Evolutionary conservation across 2,113 vertebrate species (phyloP).

Genomic region (Dendropsophus ebraccatus): DNA sequence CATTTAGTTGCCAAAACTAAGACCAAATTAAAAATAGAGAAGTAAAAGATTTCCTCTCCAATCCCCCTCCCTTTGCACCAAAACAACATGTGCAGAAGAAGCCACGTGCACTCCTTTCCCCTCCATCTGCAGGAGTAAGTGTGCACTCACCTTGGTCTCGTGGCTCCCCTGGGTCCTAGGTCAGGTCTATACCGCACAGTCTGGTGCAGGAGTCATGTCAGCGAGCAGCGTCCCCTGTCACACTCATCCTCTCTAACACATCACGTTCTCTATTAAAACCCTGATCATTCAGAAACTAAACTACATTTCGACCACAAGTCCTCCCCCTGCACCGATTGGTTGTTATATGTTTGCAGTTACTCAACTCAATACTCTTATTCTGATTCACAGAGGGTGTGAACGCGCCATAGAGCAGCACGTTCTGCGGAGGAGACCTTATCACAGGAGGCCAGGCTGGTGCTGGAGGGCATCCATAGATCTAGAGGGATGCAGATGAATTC

Average conservation of each 20-base stretch:
- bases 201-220: not conserved
- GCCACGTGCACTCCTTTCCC: not conserved
- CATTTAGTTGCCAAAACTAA: too few relatives aligned
- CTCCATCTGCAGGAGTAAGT: not conserved
- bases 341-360: not conserved
- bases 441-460: not conserved
- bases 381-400: slow-evolving; percentile 15
- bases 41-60: too few relatives aligned
- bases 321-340: not conserved
- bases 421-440: not conserved
- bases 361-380: not conserved
- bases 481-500: too few relatives aligned
- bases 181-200: not conserved
- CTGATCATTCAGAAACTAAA: not conserved
- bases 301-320: not conserved
- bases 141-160: not conserved
- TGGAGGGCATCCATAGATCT: too few relatives aligned
- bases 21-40: too few relatives aligned
- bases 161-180: not conserved
- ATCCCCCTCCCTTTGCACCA: too few relatives aligned
- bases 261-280: not conserved
- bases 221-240: not conserved
- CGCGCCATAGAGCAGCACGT: not conserved
- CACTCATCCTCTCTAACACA: not conserved
- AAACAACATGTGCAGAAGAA: too few relatives aligned